Evolutionary conservation across 2,113 vertebrate species (phyloP), one percentile per base, ranked within the genome.

Genomic region (Tautogolabrus adspersus): DNA sequence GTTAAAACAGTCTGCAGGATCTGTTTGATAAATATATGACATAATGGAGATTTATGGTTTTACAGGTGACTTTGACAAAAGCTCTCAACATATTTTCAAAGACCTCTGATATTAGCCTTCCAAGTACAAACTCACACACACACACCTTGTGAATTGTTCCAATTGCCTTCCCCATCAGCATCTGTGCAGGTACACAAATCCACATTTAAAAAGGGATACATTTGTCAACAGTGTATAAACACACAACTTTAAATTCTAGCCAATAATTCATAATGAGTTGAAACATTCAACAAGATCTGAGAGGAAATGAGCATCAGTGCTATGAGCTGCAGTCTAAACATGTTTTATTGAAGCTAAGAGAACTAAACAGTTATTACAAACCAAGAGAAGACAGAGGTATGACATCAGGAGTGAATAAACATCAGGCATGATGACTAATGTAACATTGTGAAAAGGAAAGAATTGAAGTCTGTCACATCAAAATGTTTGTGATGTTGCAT

Each of bases 81-180:
- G 49, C 47, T 70, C 66, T 81, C 3, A 66, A 15, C 30, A 52
- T 26, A 49, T 51, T 26, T 37, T 44, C 18, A 65, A 64, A 75
- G 34, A 75, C 65, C 77, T 56, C 65, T 10, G 66, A 12, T 10
- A 73, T 74, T 52, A 76, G 68, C 60, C 47, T 76, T 74, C 76
- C 82, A 58, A 80, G 65, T 60, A 84, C 76, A 21, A 75, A 66
- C 66, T 66, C 13, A 54, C 87, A 54, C 87, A 74, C 40, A 78
- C 92, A 88, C 88, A 90, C 75, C 79, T 91, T 93, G 72, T 75
- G 77, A 80, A 86, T 86, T 94, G 94, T 93, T 94, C 93, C 93
- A 94, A 95, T 92, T 95, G 91, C 93, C 93, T 79, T 95, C 94
- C 80, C 89, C 93, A 77, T 95, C 94, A 93, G 93, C 90, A 94